Evolutionary conservation across 2,797 vertebrate genomes (phyloP).

Genomic region (Nyctibius grandis): DNA sequence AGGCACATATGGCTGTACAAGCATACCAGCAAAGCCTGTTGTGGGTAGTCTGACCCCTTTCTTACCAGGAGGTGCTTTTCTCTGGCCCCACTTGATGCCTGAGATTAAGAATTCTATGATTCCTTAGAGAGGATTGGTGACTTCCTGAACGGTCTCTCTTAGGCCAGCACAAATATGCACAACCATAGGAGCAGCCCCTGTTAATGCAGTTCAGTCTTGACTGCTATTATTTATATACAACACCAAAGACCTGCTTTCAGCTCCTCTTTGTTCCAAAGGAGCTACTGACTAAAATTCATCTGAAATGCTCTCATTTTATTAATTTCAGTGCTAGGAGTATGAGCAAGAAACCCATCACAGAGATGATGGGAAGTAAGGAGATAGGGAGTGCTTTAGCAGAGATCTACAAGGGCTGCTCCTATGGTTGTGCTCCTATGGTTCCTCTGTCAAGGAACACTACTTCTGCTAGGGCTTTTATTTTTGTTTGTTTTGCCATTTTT

Average conservation of each 20-base stretch:
- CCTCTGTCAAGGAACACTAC: background rate
- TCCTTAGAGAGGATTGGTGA: background rate
- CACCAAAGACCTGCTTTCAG: background rate
- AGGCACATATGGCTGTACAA: accelerated
- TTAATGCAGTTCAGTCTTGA: background rate
- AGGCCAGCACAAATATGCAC: background rate
- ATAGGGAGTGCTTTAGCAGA: background rate
- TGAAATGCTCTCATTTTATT: background rate
- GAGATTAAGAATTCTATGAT: background rate
- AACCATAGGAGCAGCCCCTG: background rate
- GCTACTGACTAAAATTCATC: background rate
- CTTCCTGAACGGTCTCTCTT: background rate
- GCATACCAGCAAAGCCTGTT: background rate
- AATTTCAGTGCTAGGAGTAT: background rate
- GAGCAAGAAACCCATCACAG: background rate
- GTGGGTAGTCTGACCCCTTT: background rate
- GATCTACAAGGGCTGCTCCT: background rate
- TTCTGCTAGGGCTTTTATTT: background rate
- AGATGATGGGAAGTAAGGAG: background rate
- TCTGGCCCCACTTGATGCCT: background rate
- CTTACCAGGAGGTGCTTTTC: background rate
- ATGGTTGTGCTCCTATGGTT: too few relatives aligned
- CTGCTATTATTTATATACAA: background rate
- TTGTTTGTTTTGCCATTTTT: background rate
- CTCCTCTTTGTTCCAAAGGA: background rate